Percentiles rank a stretch among this genome's conserved stretches.
Conservation (phyloP, 2,888 invertebrate species). For the Caenorhabditis sulstoni region DNA sequence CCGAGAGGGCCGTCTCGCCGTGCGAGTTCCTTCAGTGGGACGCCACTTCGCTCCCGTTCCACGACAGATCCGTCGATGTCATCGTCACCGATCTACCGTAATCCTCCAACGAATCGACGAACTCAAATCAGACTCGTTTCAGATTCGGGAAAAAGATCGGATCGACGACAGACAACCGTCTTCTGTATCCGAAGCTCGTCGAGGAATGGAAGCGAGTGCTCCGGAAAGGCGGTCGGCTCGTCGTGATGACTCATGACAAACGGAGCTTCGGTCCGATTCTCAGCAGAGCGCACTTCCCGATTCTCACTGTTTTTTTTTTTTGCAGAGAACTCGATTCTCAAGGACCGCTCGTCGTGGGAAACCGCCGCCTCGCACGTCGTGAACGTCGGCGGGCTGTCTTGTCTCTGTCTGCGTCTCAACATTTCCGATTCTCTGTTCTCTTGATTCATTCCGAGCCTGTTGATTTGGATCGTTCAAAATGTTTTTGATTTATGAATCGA, state of each 20-base stretch:
- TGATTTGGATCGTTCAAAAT: too few relatives aligned
- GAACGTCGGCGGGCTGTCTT: conserved; percentile 46
- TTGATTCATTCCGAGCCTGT: too few relatives aligned
- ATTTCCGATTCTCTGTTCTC: conserved; percentile 9
- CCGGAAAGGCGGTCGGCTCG: conserved; percentile 48
- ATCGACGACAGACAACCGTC: conserved; percentile 83
- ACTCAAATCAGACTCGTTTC: not conserved
- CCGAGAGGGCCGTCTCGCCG: not conserved
- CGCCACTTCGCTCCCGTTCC: conserved; percentile 83
- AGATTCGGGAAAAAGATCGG: conserved; percentile 81
- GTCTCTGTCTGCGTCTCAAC: conserved; percentile 40
- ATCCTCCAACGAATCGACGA: not conserved
- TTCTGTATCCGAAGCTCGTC: conserved; percentile 83
- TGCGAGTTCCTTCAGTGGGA: conserved; percentile 82
- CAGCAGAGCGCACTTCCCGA: too few relatives aligned
- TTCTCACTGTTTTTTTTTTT: not conserved
- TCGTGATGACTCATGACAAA: conserved; percentile 63
- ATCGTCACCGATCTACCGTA: conserved; percentile 83
- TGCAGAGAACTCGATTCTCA: conserved; percentile 35
- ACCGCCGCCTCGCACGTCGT: conserved; percentile 32
- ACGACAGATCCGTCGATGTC: conserved; percentile 83
- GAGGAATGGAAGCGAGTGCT: conserved; percentile 76
- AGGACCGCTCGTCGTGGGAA: conserved; percentile 35
- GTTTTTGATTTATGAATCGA: too few relatives aligned
- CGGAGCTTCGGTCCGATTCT: conserved; percentile 56